Evolutionary conservation across 2,113 vertebrate genomes (phyloP).

Genomic region (Sinosuthora webbiana): DNA sequence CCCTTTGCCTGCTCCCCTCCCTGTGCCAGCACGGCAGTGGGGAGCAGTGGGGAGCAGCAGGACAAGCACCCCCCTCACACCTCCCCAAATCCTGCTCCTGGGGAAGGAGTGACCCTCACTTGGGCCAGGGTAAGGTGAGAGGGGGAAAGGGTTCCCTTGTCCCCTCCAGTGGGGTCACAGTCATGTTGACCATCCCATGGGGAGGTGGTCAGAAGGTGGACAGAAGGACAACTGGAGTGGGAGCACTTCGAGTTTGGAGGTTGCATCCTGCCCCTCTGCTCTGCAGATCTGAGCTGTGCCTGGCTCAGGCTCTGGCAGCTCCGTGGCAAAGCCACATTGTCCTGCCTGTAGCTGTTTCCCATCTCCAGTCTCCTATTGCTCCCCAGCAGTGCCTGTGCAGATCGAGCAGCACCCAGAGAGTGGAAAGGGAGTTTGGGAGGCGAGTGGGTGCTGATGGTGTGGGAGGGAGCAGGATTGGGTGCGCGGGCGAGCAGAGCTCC

Average conservation of each 20-base stretch:
- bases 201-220: neutral
- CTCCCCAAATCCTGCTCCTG: neutral
- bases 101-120: neutral
- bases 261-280: neutral
- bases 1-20: neutral
- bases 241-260: neutral
- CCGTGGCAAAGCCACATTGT: rapidly evolving
- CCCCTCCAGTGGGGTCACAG: neutral
- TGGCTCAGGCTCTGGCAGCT: neutral
- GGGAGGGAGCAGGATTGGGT: neutral
- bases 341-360: neutral
- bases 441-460: neutral
- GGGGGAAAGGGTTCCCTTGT: neutral
- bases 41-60: neutral
- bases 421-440: neutral
- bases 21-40: rapidly evolving
- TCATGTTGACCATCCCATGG: rapidly evolving
- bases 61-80: neutral
- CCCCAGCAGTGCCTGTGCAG: neutral
- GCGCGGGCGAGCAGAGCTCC: neutral
- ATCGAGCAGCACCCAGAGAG: neutral
- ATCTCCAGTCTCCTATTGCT: neutral
- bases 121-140: rapidly evolving
- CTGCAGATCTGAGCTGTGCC: neutral
- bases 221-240: neutral